Evolutionary conservation across 2,888 invertebrate species (phyloP), one percentile per base, ranked within the genome.

Genomic region (Sicus ferrugineus): DNA sequence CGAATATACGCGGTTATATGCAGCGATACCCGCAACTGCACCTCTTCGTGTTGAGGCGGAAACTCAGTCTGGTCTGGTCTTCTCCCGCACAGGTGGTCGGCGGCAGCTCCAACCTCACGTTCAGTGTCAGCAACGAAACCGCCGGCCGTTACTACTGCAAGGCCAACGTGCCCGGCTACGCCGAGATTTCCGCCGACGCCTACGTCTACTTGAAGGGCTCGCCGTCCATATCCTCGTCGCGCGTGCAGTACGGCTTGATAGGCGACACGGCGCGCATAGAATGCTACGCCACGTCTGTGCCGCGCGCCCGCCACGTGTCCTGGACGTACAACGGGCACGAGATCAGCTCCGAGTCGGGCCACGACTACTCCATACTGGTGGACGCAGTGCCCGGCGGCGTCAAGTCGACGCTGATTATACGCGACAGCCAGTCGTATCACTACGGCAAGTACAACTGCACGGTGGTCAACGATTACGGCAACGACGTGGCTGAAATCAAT

Each of bases 361-460:
- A 89, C 87, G 92, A 92, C 79, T 93, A 91, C 79, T 90, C 91
- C 0, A 91, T 93, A 73, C 83, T 92, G 58, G 93, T 93, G 80
- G 93, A 93, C 77, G 87, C 90, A 0, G 88, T 91, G 69, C 88
- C 90, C 0, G 93, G 93, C 65, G 94, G 95, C 2, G 90, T 96
- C 50, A 93, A 93, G 84, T 96, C 95, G 68, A 93, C 94, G n/a
- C 88, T 97, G 67, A 92, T 96, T 77, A 94, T 97, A 75, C 88
- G 93, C 65, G 93, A 95, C 81, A 94, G 95, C 50, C 91, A 92
- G 81, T 90, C 92, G 31, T 90, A 90, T 77, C 96, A 97, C 84
- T 97, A 96, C 80, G 97, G 97, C 56, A 89, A 90, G 76, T 97
- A 97, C 88, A 97, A 96, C 86, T 97, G 97, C 85, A 94, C 95